Percentiles rank a stretch among this genome's conserved stretches.
Conservation (phyloP, 2,113 vertebrate genomes). For the Chaetodon auriga region DNA sequence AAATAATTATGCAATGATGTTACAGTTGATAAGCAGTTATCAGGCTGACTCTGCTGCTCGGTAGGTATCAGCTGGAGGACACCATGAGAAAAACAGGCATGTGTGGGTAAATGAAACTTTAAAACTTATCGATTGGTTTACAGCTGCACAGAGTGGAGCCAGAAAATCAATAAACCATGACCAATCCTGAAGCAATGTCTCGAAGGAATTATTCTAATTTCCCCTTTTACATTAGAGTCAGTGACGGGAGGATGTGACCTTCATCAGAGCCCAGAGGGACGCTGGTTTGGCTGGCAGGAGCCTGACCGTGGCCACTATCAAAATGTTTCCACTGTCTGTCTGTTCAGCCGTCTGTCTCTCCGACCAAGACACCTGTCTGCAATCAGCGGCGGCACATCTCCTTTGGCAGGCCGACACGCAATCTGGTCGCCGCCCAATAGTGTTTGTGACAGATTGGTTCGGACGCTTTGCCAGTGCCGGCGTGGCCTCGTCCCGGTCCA, state of each 20-base stretch:
- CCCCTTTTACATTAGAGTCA: conserved; percentile 6
- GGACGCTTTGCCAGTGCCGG: conserved; percentile 2
- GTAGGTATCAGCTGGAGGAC: not conserved
- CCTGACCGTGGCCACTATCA: conserved; percentile 37
- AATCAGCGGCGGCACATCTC: conserved; percentile 42
- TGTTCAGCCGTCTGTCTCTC: conserved; percentile 45
- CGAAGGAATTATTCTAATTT: not conserved
- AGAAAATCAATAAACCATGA: not conserved
- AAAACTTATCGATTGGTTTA: not conserved
- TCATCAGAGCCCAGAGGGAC: conserved; percentile 31
- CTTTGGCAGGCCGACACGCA: conserved; percentile 37
- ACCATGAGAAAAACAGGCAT: not conserved
- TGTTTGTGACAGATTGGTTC: conserved; percentile 40
- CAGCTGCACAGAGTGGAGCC: not conserved
- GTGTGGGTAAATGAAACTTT: conserved; percentile 11
- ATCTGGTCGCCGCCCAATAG: conserved; percentile 50
- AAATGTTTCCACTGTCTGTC: conserved; percentile 42
- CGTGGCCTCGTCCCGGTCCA: conserved; percentile 15
- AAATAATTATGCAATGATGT: not conserved
- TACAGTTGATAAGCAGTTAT: not conserved
- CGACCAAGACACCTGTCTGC: conserved; percentile 51
- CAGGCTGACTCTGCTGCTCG: conserved; percentile 2
- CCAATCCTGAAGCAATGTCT: not conserved
- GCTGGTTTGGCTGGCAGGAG: conserved; percentile 34
- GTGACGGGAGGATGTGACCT: conserved; percentile 34